phyloP scores from a whole-genome alignment of 2,888 invertebrate species.

The Brachynemurus nebulosus region DNA sequence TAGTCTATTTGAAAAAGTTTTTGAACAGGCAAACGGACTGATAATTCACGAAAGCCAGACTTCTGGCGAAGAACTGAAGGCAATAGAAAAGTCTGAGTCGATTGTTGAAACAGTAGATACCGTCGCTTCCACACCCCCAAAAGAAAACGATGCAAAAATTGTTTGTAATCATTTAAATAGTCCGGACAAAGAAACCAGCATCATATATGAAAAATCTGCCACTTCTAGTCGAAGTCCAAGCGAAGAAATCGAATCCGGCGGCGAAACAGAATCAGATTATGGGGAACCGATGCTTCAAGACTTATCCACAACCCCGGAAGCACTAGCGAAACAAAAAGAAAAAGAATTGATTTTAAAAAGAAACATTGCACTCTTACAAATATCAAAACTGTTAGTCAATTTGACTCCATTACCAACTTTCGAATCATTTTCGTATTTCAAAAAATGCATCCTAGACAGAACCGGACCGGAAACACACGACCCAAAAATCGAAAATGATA shows the following conservation, averaged over 20 bases:
- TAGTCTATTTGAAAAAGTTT: conserved; percentile 19
- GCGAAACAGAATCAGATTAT: background rate
- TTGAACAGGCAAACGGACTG: conserved; percentile 10
- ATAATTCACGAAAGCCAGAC: no score
- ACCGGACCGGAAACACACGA: no score
- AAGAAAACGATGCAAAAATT: background rate
- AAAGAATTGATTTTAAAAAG: background rate
- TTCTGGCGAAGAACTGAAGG: no score
- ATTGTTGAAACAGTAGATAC: background rate
- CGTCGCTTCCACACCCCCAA: background rate
- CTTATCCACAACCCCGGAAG: conserved; percentile 2
- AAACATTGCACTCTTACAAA: background rate
- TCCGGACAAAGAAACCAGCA: background rate
- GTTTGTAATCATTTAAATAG: background rate
- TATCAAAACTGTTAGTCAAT: background rate
- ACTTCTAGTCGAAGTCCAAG: background rate
- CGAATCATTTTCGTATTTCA: background rate
- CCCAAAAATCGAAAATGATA: no score
- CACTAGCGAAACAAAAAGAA: background rate
- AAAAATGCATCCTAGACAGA: no score
- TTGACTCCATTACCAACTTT: background rate
- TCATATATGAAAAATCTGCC: background rate
- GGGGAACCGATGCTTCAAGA: conserved; percentile 6
- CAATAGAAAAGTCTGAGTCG: no score
- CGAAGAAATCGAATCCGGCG: background rate